phyloP scores from a whole-genome alignment of 2,888 invertebrate genomes.

The Brachyopa scutellaris region DNA sequence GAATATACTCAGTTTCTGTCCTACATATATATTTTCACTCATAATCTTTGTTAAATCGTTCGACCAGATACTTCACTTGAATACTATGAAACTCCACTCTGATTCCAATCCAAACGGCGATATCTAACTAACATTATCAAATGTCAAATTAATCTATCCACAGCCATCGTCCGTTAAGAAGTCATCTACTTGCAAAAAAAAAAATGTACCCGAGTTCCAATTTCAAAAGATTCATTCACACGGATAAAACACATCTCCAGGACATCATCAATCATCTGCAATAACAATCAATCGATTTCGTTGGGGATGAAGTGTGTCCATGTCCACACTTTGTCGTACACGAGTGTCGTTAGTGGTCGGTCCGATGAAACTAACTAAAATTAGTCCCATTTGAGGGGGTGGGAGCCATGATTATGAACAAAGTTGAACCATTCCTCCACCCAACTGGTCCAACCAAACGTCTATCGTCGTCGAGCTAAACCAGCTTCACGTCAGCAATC shows the following conservation, averaged over 20 bases:
- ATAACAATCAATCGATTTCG: constrained; percentile 63
- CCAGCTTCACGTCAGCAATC: constrained; percentile 49
- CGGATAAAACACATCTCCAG: constrained; percentile 38
- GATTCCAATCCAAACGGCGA: constrained; percentile 3
- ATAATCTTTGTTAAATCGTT: too few relatives aligned
- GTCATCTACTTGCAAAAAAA: constrained; percentile 33
- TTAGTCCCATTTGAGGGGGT: too few relatives aligned
- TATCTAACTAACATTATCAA: constrained; percentile 27
- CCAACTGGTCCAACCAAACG: too few relatives aligned
- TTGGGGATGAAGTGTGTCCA: constrained; percentile 30
- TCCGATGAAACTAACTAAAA: constrained; percentile 57
- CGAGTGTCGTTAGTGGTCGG: constrained; percentile 36
- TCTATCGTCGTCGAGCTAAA: too few relatives aligned
- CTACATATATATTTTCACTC: too few relatives aligned
- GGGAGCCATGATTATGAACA: constrained; percentile 8
- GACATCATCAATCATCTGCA: constrained; percentile 65
- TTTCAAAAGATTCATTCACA: constrained; percentile 53
- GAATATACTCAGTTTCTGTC: too few relatives aligned
- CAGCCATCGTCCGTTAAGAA: constrained; percentile 28
- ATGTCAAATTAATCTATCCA: constrained; percentile 52
- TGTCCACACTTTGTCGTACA: constrained; percentile 10
- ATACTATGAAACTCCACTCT: constrained; percentile 36
- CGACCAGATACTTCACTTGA: too few relatives aligned
- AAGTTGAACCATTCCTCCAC: not conserved
- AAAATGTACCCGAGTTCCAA: constrained; percentile 4